A percentile compares a stretch with the other conserved stretches of the same genome.
phyloP scores from a whole-genome alignment of 2,888 invertebrate genomes.

The Autographa pulchrina region DNA sequence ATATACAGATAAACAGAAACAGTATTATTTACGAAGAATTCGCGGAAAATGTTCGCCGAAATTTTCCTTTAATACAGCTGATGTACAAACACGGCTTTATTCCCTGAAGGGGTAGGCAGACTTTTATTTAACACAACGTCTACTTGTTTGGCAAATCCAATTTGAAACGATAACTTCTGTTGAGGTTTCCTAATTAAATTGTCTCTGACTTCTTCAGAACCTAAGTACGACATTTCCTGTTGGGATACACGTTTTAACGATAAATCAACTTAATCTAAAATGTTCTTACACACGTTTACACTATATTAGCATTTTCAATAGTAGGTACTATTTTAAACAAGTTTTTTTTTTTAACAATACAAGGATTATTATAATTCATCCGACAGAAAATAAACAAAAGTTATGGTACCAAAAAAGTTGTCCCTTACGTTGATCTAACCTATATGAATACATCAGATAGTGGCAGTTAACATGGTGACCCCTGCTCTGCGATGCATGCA shows the following conservation, averaged over 20 bases:
- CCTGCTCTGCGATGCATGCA: neutral
- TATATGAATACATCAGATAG: neutral
- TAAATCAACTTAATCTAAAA: too few relatives aligned
- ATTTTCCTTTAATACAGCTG: constrained; percentile 5
- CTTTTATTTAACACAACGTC: neutral
- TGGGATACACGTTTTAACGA: neutral
- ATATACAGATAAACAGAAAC: constrained; percentile 3
- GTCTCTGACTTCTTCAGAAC: neutral
- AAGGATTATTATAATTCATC: too few relatives aligned
- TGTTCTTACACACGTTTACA: too few relatives aligned
- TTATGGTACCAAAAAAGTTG: neutral
- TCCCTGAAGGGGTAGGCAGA: neutral
- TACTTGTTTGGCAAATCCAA: neutral
- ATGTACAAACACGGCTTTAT: neutral
- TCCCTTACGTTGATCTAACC: neutral
- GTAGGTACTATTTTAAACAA: too few relatives aligned
- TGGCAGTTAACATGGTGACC: neutral
- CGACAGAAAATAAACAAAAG: too few relatives aligned
- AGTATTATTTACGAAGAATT: neutral
- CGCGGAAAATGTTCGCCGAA: constrained; percentile 7
- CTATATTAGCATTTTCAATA: too few relatives aligned
- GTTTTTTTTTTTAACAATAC: too few relatives aligned
- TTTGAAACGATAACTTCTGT: constrained; percentile 3
- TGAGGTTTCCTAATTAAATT: neutral
- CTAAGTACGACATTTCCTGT: neutral